Base-by-base conservation (phyloP, 2,888 invertebrate species). In the Pseudoips prasinana region DNA sequence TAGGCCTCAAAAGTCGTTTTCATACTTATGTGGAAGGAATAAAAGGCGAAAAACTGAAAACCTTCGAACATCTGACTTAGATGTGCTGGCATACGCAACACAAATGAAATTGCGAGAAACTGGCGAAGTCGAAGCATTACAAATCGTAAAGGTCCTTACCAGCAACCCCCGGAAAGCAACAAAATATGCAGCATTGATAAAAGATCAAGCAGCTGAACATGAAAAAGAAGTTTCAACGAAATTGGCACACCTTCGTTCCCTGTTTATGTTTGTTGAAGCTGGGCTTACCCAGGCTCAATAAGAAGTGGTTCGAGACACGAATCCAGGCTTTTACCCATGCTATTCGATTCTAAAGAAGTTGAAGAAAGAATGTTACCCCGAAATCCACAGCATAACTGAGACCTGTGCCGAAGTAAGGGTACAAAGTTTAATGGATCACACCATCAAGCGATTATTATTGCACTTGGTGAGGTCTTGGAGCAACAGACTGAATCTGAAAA, bases 121-220 rank as follows among this genome's bases (percentile, higher is more conserved):
- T n/a, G 43, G 48, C 8, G 36, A 44, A 24, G 29, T 33, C 1
- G 41, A 47, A 22, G 51, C 43, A 20, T 45, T 47, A 29, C 35
- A 48, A 33, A 25, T 40, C 4, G 25, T 46, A 19, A 48, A 43
- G 23, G 36, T 29, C 10, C 17, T 43, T 19, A 39, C 39, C 23
- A 39, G 17, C 29, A 36, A 33, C 18, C 36, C 32, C 6, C n/a
- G 27, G n/a, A 32, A 29, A 22, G 35, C 35, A 20, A 29, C 8
- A 20, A 44, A 44, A 41, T 39, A 44, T 35, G 33, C 22, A 29
- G 22, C 7, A 27, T 39, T 43, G 7, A 18, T 40, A 8, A 41
- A 41, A 29, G 25, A 47, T 36, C 22, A 31, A 19, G 14, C 29
- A 17, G 25, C 24, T 35, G 10, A 35, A 35, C 17, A 35, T 29